These are phyloP conservation scores for Syngnathoides biaculeatus DNA, from an alignment of 2,113 vertebrate genomes.

Conservation along the genomic window DNA sequence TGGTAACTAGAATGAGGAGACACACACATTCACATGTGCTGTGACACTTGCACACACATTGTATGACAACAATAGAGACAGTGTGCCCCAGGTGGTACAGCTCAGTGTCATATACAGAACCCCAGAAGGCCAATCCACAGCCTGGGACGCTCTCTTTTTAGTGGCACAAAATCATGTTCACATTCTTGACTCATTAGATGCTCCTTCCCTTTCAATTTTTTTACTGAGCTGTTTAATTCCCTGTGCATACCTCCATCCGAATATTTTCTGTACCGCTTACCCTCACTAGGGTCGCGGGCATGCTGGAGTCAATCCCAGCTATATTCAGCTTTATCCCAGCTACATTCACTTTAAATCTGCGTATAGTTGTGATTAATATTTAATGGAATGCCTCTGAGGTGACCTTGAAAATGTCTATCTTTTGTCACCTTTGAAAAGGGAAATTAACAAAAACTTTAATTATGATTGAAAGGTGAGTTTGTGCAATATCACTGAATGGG, in stretches of 20 bases:
- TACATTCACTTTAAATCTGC: slow-evolving; percentile 57
- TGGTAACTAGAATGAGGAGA: background rate
- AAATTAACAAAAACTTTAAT: slow-evolving; percentile 55
- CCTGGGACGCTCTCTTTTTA: background rate
- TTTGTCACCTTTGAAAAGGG: slow-evolving; percentile 44
- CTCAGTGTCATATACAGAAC: background rate
- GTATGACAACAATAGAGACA: background rate
- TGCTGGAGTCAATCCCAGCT: too few species aligned
- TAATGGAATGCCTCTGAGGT: slow-evolving; percentile 45
- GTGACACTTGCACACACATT: background rate
- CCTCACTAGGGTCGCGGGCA: too few species aligned
- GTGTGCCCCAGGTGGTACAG: background rate
- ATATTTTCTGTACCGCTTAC: too few species aligned
- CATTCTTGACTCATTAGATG: slow-evolving; percentile 39
- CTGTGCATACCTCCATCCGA: too few species aligned
- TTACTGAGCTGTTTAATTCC: too few species aligned
- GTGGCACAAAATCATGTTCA: background rate
- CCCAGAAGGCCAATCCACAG: background rate
- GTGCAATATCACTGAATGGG: background rate
- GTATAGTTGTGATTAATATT: slow-evolving; percentile 54
- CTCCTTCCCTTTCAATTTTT: too few species aligned
- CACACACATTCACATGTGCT: background rate
- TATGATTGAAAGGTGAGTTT: slow-evolving; percentile 15
- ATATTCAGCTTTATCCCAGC: too few species aligned
- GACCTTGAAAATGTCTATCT: slow-evolving; percentile 50